Conservation (phyloP, 2,113 vertebrate genomes). For the Dolichotis patagonum region DNA sequence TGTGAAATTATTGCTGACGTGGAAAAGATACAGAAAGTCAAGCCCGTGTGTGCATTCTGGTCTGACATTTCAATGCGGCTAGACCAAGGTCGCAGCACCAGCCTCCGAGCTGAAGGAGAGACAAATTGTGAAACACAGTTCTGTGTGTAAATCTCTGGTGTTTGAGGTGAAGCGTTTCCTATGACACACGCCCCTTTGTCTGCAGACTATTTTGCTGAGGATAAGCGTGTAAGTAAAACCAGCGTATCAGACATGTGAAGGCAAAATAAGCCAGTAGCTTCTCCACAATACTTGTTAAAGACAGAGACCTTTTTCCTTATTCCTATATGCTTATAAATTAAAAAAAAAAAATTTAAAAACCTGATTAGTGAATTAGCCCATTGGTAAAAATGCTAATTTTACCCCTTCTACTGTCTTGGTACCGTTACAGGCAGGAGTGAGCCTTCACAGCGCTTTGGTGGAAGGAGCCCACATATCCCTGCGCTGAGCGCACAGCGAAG, state of each 20-base stretch:
- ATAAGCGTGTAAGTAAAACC: neutral
- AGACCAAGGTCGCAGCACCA: neutral
- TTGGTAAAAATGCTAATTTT: neutral
- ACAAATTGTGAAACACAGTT: neutral
- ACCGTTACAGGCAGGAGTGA: neutral
- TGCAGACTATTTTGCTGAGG: slow-evolving; percentile 18
- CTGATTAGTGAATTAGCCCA: neutral
- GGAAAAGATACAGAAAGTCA: neutral
- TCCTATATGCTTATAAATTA: neutral
- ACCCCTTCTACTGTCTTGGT: neutral
- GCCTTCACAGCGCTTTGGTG: neutral
- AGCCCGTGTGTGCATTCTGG: neutral
- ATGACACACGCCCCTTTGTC: neutral
- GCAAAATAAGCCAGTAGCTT: neutral
- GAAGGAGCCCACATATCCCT: neutral
- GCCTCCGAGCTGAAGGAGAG: neutral
- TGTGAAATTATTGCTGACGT: neutral
- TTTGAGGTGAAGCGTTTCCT: neutral
- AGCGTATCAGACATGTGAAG: neutral
- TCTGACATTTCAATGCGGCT: neutral
- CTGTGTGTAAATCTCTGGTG: neutral
- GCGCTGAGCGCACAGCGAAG: neutral
- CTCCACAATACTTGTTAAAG: neutral
- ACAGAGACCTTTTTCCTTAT: neutral
- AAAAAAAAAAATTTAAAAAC: no score